These are phyloP conservation scores for Aleadryas rufinucha DNA, from an alignment of 2,113 vertebrate genomes.

Conservation along the genomic window DNA sequence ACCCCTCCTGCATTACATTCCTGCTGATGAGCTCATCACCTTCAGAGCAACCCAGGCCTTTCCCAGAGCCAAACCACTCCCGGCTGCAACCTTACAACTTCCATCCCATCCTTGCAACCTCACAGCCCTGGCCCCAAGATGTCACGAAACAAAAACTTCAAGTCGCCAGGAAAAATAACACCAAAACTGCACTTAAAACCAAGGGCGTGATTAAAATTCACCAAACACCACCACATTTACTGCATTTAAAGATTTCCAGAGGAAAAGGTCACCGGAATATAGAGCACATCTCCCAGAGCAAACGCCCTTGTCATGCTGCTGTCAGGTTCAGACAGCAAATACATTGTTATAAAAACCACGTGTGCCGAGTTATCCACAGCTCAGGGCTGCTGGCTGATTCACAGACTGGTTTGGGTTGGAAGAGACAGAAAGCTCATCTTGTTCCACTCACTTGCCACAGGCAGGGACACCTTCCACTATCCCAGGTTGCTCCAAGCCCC, in stretches of 20 bases:
- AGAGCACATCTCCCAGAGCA: neutral
- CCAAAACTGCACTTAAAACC: neutral
- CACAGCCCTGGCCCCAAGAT: accelerated
- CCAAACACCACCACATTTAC: neutral
- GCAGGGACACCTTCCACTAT: neutral
- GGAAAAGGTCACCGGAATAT: neutral
- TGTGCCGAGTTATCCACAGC: neutral
- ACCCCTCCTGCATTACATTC: neutral
- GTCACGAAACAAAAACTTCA: neutral
- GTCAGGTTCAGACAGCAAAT: neutral
- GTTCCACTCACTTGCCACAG: neutral
- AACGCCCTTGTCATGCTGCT: neutral
- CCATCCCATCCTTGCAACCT: neutral
- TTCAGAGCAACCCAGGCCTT: neutral
- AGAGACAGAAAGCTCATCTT: neutral
- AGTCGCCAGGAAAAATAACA: accelerated
- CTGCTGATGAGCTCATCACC: neutral
- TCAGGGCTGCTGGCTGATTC: neutral
- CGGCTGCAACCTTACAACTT: neutral
- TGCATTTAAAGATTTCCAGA: neutral
- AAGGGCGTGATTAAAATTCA: neutral
- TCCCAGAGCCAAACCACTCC: neutral
- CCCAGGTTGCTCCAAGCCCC: neutral
- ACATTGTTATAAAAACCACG: neutral
- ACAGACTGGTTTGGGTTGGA: neutral